Conservation (phyloP, 2,797 vertebrate species). For the Propithecus perrieri region DNA sequence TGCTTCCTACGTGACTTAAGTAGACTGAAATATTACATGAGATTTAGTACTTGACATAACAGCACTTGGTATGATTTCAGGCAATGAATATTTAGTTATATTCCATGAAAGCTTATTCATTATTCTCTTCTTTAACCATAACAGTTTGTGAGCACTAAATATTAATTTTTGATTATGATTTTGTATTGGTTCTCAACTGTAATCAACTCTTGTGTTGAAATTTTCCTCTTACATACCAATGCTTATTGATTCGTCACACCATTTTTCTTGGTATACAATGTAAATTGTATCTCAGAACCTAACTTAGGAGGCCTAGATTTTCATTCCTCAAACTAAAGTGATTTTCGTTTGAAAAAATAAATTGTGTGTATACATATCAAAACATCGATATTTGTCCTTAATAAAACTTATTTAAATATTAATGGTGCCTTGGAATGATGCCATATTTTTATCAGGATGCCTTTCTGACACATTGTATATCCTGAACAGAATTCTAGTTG, state of each 20-base stretch:
- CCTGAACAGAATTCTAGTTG: background rate
- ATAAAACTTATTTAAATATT: background rate
- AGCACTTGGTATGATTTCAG: background rate
- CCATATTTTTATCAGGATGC: background rate
- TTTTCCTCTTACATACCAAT: background rate
- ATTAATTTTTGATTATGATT: background rate
- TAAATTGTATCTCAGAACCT: background rate
- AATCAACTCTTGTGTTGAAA: background rate
- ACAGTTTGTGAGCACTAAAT: background rate
- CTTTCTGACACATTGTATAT: background rate
- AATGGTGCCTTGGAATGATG: background rate
- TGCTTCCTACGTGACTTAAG: background rate
- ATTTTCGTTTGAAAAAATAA: background rate
- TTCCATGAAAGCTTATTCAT: background rate
- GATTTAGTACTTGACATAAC: background rate
- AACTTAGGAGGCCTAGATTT: fast-evolving
- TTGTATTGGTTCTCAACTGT: background rate
- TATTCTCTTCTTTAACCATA: background rate
- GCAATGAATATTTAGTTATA: background rate
- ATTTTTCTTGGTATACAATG: background rate
- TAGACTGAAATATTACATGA: background rate
- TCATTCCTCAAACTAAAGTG: background rate
- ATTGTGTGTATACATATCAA: background rate
- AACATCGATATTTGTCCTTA: background rate
- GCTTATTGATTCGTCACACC: background rate